These are phyloP conservation scores for Drosophila watanabei DNA, from an alignment of 1,140 invertebrate species.

Conservation along the genomic window DNA sequence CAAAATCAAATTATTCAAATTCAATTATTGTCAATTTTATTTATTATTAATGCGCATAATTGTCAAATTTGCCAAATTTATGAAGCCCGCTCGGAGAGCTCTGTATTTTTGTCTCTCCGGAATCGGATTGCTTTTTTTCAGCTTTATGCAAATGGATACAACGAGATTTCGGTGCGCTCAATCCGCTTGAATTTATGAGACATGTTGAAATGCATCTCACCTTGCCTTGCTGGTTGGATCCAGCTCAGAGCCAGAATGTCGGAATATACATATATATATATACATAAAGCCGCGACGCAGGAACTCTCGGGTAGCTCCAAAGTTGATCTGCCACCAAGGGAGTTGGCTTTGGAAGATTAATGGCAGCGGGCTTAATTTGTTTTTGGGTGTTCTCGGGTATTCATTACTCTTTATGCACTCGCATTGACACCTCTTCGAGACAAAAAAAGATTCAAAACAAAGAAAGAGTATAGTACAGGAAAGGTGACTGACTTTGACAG, in stretches of 20 bases:
- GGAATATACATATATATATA: conserved; percentile 3
- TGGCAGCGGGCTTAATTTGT: conserved; percentile 80
- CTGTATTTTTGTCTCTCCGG: conserved; percentile 12
- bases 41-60: conserved; percentile 85
- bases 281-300: not conserved
- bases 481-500: conserved; percentile 24
- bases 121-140: conserved; percentile 4
- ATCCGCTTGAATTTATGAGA: conserved; percentile 83
- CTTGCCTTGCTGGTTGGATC: conserved; percentile 48
- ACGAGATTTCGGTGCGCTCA: conserved; percentile 58
- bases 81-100: conserved; percentile 53
- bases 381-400: conserved; percentile 62
- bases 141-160: conserved; percentile 69
- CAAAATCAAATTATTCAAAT: conserved; percentile 81
- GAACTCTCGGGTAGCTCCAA: conserved; percentile 19
- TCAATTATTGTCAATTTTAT: conserved; percentile 85
- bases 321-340: conserved; percentile 58
- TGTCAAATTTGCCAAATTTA: conserved; percentile 85
- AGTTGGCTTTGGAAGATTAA: conserved; percentile 76
- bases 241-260: conserved; percentile 13
- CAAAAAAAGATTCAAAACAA: not conserved
- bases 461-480: not conserved
- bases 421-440: conserved; percentile 54
- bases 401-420: conserved; percentile 60
- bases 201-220: conserved; percentile 85